Conservation (phyloP, 2,888 invertebrate species). For the Micoletzkya japonica region DNA sequence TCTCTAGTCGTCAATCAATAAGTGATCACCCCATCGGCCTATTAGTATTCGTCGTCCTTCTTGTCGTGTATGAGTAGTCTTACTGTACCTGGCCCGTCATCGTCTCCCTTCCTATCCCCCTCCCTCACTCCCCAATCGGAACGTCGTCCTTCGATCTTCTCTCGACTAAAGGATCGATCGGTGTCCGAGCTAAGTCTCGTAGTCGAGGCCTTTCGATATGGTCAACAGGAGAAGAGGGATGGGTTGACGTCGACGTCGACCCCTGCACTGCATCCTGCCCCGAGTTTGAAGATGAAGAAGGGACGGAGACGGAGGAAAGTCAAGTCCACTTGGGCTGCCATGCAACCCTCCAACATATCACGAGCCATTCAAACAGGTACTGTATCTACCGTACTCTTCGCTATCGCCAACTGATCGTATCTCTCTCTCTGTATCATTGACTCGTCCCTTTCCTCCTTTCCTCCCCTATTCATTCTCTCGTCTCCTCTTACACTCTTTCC, state of each 20-base stretch:
- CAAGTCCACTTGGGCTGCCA: conserved; percentile 47
- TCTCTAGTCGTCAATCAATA: too few species aligned
- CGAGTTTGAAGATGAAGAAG: conserved; percentile 31
- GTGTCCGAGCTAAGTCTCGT: conserved; percentile 17
- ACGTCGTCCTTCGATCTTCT: background rate
- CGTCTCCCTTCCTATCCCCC: conserved; percentile 21
- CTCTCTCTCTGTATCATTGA: conserved; percentile 2
- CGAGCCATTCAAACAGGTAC: conserved; percentile 10
- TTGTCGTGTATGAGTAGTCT: conserved; percentile 7
- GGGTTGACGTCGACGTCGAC: background rate
- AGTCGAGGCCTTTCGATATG: conserved; percentile 27
- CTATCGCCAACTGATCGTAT: conserved; percentile 13
- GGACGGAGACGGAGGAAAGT: conserved; percentile 40
- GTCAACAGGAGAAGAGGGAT: background rate
- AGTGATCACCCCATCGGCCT: background rate
- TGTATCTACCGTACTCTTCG: conserved; percentile 1
- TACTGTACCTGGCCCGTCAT: conserved; percentile 19
- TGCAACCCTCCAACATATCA: conserved; percentile 48
- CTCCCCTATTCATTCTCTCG: background rate
- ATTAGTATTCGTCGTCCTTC: background rate
- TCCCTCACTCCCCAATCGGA: background rate
- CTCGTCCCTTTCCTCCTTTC: background rate
- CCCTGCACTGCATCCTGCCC: conserved; percentile 3
- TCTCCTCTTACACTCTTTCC: background rate
- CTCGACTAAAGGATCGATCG: conserved; percentile 23